Evolutionary conservation across 2,113 vertebrate species (phyloP), one percentile per base, ranked within the genome.

Genomic region (Platichthys stellatus): DNA sequence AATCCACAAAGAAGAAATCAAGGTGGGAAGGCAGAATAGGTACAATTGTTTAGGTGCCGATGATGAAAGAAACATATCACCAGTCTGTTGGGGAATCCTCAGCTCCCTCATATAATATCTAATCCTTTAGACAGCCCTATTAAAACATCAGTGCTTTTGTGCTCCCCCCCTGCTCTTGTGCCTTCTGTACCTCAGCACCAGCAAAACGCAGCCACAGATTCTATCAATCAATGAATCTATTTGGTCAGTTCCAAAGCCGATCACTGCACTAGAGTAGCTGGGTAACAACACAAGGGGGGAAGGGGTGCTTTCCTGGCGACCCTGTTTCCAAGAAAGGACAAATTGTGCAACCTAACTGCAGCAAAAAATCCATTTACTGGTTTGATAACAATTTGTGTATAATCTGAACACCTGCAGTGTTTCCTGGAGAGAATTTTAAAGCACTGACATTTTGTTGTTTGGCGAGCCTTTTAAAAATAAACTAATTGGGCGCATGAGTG

Each of bases 221-320:
- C 69, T 70, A 43, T 78, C 65, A 75, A 86, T 69, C 35, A 89
- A 80, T 58, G 59, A 81, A 59, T 72, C 40, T 3, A 43, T 12
- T 43, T 63, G 86, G 77, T 86, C 83, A 79, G 64, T 53, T 51
- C 81, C 71, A 78, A 64, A 63, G 54, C 82, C 77, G 83, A 77
- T 70, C 82, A 68, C 38, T 69, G 31, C 80, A 59, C 21, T 21
- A 62, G 63, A 82, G 81, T 66, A 84, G 63, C 64, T 78, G 82
- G 83, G 81, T 59, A 63, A 64, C 21, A n/a, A 51, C 60, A 78
- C 40, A 43, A 43, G 72, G 74, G 31, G 72, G 77, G 79, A 11
- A 61, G 47, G 47, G 47, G 47, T 7, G 51, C 18, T 18, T 53
- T 10, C 20, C 20, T 9, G 45, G 45, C 3, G 3, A 47, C 15